Evolutionary conservation across 2,888 invertebrate genomes (phyloP).

Genomic region (Homarus gammarus): DNA sequence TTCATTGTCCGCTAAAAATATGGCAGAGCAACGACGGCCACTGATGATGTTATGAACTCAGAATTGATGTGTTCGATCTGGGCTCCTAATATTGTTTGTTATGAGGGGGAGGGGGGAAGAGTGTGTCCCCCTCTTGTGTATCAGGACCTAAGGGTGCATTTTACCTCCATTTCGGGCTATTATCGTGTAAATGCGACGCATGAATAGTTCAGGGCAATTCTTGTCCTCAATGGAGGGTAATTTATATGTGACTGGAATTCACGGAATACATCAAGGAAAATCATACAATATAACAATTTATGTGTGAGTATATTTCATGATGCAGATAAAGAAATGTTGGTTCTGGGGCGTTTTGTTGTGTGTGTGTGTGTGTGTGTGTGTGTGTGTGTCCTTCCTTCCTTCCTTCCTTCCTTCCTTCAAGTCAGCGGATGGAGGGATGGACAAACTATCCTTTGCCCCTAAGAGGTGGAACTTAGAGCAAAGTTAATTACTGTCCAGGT

Average conservation of each 20-base stretch:
- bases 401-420: too few relatives aligned
- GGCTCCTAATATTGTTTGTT: slow-evolving; percentile 40
- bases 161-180: neutral
- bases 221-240: slow-evolving; percentile 19
- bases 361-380: slow-evolving; percentile 8
- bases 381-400: too few relatives aligned
- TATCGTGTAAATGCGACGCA: slow-evolving; percentile 18
- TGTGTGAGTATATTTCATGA: slow-evolving; percentile 21
- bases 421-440: too few relatives aligned
- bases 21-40: slow-evolving; percentile 6
- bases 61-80: slow-evolving; percentile 34
- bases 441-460: too few relatives aligned
- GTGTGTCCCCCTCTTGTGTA: neutral
- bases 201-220: slow-evolving; percentile 27
- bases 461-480: too few relatives aligned
- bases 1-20: slow-evolving; percentile 23
- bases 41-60: slow-evolving; percentile 7
- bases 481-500: too few relatives aligned
- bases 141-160: neutral
- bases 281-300: slow-evolving; percentile 9
- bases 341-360: neutral
- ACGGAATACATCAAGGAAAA: slow-evolving; percentile 13
- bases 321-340: slow-evolving; percentile 34
- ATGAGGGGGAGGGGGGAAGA: neutral
- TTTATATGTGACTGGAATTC: slow-evolving; percentile 17